These are phyloP conservation scores for Dasypolia templi DNA, from an alignment of 2,888 invertebrate species.

Conservation along the genomic window DNA sequence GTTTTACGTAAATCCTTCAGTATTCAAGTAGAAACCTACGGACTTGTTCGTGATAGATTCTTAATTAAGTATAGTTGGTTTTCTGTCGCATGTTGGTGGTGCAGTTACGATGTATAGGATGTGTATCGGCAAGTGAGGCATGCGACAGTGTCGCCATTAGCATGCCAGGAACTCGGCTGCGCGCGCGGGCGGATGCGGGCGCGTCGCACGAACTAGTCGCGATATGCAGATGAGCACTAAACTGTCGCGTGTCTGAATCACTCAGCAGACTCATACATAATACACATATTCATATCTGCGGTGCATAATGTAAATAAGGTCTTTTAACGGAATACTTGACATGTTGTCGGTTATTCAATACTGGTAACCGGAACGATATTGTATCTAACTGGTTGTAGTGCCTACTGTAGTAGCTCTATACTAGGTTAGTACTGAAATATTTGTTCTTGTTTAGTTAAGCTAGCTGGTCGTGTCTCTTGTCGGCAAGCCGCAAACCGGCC, in stretches of 20 bases:
- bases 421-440: not conserved
- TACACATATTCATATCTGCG: not conserved
- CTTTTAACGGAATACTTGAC: not conserved
- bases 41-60: not conserved
- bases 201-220: slow-evolving; percentile 56
- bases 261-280: slow-evolving; percentile 12
- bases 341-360: not conserved
- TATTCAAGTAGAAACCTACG: not conserved
- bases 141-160: slow-evolving; percentile 42
- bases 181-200: slow-evolving; percentile 69
- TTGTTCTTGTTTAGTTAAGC: not conserved
- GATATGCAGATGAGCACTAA: slow-evolving; percentile 67
- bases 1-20: not conserved
- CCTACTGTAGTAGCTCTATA: not conserved
- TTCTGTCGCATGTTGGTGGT: not conserved
- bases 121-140: slow-evolving; percentile 21
- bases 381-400: too few species aligned
- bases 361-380: not conserved
- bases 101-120: not conserved
- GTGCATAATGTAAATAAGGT: not conserved
- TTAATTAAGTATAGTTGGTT: slow-evolving; percentile 1
- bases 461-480: not conserved
- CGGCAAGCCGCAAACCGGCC: not conserved
- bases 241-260: slow-evolving; percentile 4
- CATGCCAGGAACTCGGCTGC: slow-evolving; percentile 18